Conservation (phyloP, 2,888 invertebrate genomes). For the Steinernema hermaphroditum region DNA sequence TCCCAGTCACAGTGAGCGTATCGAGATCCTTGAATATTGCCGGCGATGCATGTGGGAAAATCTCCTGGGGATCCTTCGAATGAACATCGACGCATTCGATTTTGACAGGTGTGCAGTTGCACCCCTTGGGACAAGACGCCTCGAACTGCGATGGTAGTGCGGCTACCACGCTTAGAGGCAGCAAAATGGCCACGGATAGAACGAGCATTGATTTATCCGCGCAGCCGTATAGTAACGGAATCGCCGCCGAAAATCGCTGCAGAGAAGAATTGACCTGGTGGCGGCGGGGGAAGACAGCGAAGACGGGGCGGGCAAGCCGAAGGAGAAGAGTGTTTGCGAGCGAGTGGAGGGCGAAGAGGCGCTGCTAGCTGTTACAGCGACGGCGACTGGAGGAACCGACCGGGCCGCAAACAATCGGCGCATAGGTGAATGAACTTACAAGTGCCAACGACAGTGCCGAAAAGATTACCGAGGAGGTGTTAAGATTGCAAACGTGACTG, state of each 20-base stretch:
- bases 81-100: slow-evolving; percentile 37
- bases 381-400: slow-evolving; percentile 1
- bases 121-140: slow-evolving; percentile 40
- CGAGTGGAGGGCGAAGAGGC: slow-evolving; percentile 3
- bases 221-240: slow-evolving; percentile 23
- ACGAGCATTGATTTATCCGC: slow-evolving; percentile 8
- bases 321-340: background rate
- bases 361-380: slow-evolving; percentile 7
- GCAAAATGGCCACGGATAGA: background rate
- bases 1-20: slow-evolving; percentile 41
- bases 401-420: slow-evolving; percentile 9
- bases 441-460: background rate
- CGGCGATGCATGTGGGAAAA: slow-evolving; percentile 38
- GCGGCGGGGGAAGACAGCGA: background rate
- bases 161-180: background rate
- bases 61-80: slow-evolving; percentile 29
- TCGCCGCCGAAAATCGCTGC: slow-evolving; percentile 15
- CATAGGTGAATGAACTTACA: background rate
- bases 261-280: slow-evolving; percentile 11
- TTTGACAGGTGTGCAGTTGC: slow-evolving; percentile 35
- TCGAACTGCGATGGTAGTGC: slow-evolving; percentile 27
- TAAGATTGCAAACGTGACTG: too few species aligned
- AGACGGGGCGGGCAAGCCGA: slow-evolving; percentile 15
- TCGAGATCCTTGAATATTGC: slow-evolving; percentile 37
- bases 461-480: too few species aligned